Evolutionary conservation across 2,888 invertebrate species (phyloP).

Genomic region (Alcis repandata): DNA sequence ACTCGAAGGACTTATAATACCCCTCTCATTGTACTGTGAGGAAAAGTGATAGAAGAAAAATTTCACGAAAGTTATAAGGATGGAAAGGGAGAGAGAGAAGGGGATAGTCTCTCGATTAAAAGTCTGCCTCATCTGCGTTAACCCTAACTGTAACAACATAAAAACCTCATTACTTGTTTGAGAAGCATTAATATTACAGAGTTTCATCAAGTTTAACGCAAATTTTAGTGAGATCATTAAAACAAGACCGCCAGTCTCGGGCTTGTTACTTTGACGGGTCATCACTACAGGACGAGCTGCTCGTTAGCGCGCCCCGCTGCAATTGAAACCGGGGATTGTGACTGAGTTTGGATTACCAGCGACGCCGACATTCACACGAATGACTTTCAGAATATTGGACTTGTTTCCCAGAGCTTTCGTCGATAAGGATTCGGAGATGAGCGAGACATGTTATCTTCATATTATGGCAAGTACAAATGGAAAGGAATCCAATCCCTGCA

Average conservation of each 20-base stretch:
- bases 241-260: conserved; percentile 15
- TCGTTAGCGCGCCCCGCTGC: conserved; percentile 55
- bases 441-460: conserved; percentile 9
- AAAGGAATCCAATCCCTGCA: background rate
- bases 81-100: too few species aligned
- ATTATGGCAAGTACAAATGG: conserved; percentile 6
- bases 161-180: too few species aligned
- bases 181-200: too few species aligned
- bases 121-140: too few species aligned
- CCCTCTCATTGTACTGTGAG: too few species aligned
- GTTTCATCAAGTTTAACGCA: background rate
- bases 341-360: conserved; percentile 54
- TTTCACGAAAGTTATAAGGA: too few species aligned
- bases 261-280: background rate
- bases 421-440: conserved; percentile 21
- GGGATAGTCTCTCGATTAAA: too few species aligned
- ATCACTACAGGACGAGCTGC: conserved; percentile 38
- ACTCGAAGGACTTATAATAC: too few species aligned
- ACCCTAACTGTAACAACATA: too few species aligned
- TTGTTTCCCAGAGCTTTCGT: conserved; percentile 37
- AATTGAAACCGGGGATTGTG: conserved; percentile 54
- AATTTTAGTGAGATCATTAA: background rate
- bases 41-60: too few species aligned
- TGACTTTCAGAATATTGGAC: conserved; percentile 48
- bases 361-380: conserved; percentile 47